Base-by-base conservation (phyloP, 2,888 invertebrate species). In the Papilio protenor region DNA sequence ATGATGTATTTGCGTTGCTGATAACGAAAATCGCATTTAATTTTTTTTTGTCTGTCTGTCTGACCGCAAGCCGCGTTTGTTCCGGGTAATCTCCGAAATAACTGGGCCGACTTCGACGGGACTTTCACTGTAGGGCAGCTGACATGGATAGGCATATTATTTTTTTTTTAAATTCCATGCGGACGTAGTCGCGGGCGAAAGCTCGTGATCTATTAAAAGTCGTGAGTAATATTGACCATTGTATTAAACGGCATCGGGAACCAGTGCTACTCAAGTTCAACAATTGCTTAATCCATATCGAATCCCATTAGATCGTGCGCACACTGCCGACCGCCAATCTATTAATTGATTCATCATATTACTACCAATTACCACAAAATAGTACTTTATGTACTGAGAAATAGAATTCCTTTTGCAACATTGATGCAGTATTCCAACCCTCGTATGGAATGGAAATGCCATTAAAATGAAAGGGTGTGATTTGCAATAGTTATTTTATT, bases 401-500 rank as follows among this genome's bases (percentile, higher is more conserved):
- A 77, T 81, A 83, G 80, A 76, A 79, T 75, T 77, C 12, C 4
- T 18, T 74, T 49, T 71, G 6, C 18, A 49, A 6, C 45, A 55
- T 12, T 84, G 23, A 75, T 12, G 6, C 45, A 57, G 45, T 66
- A 18, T 59, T 85, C 79, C 81, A 85, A 87, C 85, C 85, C 82
- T 81, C 82, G 82, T 82, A 84, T 80, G 84, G 86, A 87, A 83
- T 87, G 86, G 85, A 87, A 91, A 90, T 87, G 83, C 87, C 88
- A 91, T 92, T 91, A 89, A 84, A 84, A 81, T 80, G 88, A 91
- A 92, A 91, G 93, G 94, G 93, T 92, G 90, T 88, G 90, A 91
- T 91, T 91, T 90, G 86, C 89, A 90, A 91, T 90, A 87, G 91
- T 91, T 91, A 93, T 92, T 92, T 91, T 93, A 93, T 94, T 93